Conservation (phyloP, 2,113 vertebrate species). For the Oreochromis tanganicae region DNA sequence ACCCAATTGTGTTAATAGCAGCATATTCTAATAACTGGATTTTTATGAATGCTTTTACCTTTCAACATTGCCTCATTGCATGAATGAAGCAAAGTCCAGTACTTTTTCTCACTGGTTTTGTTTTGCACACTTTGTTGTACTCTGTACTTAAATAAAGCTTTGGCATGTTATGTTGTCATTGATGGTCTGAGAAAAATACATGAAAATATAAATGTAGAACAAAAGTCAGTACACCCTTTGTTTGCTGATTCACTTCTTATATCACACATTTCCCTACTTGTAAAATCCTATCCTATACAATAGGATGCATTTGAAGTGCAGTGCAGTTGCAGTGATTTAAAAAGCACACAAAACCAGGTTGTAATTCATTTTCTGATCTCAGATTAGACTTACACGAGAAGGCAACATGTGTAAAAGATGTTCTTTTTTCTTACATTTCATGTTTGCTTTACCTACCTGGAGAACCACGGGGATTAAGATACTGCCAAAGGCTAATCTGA, state of each 20-base stretch:
- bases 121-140: background rate
- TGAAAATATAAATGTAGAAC: background rate
- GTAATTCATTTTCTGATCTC: background rate
- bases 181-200: background rate
- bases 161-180: background rate
- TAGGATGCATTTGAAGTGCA: background rate
- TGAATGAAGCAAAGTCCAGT: background rate
- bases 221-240: background rate
- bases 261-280: background rate
- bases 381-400: background rate
- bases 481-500: background rate
- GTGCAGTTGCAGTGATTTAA: background rate
- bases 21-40: background rate
- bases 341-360: background rate
- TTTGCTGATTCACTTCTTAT: background rate
- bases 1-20: background rate
- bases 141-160: background rate
- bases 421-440: background rate
- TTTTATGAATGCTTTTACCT: background rate
- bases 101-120: background rate
- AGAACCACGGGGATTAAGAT: background rate
- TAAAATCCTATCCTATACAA: background rate
- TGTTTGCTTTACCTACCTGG: background rate
- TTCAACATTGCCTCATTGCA: background rate
- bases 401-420: conserved; percentile 6